Base-by-base conservation (phyloP, 2,113 vertebrate species). In the Sphyrna mokarran region DNA sequence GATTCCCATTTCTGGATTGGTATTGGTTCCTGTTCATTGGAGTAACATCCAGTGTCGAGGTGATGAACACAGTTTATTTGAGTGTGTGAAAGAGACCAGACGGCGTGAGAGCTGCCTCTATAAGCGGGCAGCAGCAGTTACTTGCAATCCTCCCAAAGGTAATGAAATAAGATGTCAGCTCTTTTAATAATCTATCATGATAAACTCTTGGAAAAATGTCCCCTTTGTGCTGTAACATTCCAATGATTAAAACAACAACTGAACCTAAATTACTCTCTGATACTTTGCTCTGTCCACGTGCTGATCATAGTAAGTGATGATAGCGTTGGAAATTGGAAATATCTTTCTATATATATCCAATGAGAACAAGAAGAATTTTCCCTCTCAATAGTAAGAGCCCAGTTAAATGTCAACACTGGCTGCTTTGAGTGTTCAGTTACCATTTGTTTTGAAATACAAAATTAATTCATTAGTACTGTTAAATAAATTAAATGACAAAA, bases 1-100 rank as follows among this genome's bases (percentile, higher is more conserved):
- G 85, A 97, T 96, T 95, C 97, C 97, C 0, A 96, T 99, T 96
- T 97, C 98, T 95, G 97, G 96, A 96, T 96, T 97, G 96, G 96
- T 97, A 96, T 96, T 97, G 96, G 96, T 97, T 96, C 98, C 98
- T 68, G 54, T 98, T 96, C 97, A 98, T 94, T 99, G 98, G 98
- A 98, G 96, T 95, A 97, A 98, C 4, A 98, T 98, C 69, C 97
- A 94, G 96, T 99, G 99, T 97, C 97, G 94, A 85, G 98, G 99
- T 96, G 97, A 98, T 54, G 98, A 99, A 97, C 97, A 97, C 96
- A 98, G 98, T 96, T 97, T 98, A 96, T 97, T 98, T 93, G 97
- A 98, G 85, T 99, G 98, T 97, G 97, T 97, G 90, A 98, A 97
- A 97, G 97, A 97, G 85, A 96, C 96, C 95, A 98, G 98, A 98